These are phyloP conservation scores for Plectrocnemia conspersa DNA, from an alignment of 1,140 invertebrate species.

Conservation along the genomic window DNA sequence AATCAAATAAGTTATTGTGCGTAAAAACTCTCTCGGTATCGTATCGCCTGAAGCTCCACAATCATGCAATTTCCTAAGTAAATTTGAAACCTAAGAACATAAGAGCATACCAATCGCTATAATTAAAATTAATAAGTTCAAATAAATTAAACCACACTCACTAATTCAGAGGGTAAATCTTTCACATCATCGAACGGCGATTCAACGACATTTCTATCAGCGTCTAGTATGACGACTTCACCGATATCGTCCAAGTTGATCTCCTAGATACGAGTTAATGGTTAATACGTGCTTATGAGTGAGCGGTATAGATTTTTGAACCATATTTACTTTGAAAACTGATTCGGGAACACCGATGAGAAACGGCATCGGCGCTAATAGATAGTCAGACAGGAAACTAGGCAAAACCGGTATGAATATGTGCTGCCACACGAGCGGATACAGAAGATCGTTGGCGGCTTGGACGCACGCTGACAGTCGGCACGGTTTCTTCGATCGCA, in stretches of 20 bases:
- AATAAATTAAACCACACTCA: conserved; percentile 15
- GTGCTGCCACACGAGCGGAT: conserved; percentile 98
- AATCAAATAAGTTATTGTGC: conserved; percentile 22
- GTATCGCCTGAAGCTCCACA: conserved; percentile 14
- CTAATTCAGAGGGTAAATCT: conserved; percentile 16
- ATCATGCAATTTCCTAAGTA: conserved; percentile 4
- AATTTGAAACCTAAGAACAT: conserved; percentile 12
- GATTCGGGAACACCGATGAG: conserved; percentile 84
- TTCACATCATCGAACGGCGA: conserved; percentile 20
- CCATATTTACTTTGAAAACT: conserved; percentile 66
- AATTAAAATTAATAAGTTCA: neutral
- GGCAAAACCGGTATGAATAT: conserved; percentile 94
- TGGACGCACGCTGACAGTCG: conserved; percentile 89
- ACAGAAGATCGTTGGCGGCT: conserved; percentile 87
- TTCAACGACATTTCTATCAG: conserved; percentile 15
- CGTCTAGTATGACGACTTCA: conserved; percentile 20
- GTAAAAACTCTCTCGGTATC: conserved; percentile 24
- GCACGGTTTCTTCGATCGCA: conserved; percentile 81
- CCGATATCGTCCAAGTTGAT: conserved; percentile 17
- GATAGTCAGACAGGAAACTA: conserved; percentile 80
- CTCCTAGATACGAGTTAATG: conserved; percentile 7
- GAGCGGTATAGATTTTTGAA: neutral
- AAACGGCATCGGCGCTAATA: conserved; percentile 92
- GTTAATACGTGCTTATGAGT: neutral
- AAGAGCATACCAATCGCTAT: too few relatives aligned